Evolutionary conservation across 2,888 invertebrate species (phyloP).

Genomic region (Ochropacha duplaris): DNA sequence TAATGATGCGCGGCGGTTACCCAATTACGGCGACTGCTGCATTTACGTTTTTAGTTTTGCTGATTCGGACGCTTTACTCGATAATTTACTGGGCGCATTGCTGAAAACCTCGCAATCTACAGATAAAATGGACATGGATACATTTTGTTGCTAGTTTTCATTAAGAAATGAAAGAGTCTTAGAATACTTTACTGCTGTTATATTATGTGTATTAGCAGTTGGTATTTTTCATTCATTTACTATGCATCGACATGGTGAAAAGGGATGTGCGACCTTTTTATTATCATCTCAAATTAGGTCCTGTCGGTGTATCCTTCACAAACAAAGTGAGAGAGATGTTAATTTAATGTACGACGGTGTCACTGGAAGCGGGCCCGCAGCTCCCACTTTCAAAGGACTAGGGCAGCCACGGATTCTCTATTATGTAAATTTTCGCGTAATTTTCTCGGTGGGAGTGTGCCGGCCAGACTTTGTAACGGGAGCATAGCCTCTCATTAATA

Average conservation of each 20-base stretch:
- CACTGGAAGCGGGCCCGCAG: slow-evolving; percentile 67
- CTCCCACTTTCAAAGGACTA: slow-evolving; percentile 76
- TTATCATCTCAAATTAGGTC: slow-evolving; percentile 61
- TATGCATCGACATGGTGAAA: slow-evolving; percentile 26
- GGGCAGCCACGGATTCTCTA: slow-evolving; percentile 79
- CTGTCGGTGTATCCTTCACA: slow-evolving; percentile 58
- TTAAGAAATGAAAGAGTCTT: no score
- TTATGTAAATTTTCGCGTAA: slow-evolving; percentile 81
- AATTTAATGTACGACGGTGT: slow-evolving; percentile 78
- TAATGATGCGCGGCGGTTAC: slow-evolving; percentile 75
- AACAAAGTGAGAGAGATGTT: slow-evolving; percentile 78
- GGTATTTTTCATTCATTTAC: slow-evolving; percentile 22
- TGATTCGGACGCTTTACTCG: slow-evolving; percentile 50
- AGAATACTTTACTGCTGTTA: no score
- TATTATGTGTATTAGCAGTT: neutral
- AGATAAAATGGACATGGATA: slow-evolving; percentile 6
- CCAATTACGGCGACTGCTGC: slow-evolving; percentile 70
- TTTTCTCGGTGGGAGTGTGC: slow-evolving; percentile 71
- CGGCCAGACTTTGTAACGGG: slow-evolving; percentile 74
- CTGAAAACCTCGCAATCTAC: slow-evolving; percentile 25
- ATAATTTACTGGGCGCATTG: slow-evolving; percentile 49
- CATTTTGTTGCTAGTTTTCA: neutral
- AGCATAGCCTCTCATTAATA: slow-evolving; percentile 73
- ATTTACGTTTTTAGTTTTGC: slow-evolving; percentile 70
- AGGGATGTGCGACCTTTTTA: slow-evolving; percentile 38